Evolutionary conservation across 1,140 invertebrate genomes (phyloP).

Genomic region (Ectropis grisescens): DNA sequence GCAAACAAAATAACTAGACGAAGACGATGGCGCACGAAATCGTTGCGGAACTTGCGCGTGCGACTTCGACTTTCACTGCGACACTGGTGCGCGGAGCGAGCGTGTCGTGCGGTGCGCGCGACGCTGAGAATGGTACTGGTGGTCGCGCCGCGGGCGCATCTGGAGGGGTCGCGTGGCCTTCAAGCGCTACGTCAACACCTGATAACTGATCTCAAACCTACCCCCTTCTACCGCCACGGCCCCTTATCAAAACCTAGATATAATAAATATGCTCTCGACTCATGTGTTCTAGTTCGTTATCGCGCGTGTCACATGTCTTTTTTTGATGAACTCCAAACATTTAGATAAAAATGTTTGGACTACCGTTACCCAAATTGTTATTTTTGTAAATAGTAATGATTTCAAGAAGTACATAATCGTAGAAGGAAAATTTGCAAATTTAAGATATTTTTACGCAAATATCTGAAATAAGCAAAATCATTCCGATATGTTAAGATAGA

Average conservation of each 20-base stretch:
- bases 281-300: conserved; percentile 11
- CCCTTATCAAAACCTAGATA: neutral
- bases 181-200: conserved; percentile 20
- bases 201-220: conserved; percentile 31
- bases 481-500: too few species aligned
- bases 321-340: conserved; percentile 2
- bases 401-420: too few species aligned
- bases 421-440: too few species aligned
- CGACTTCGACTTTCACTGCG: conserved; percentile 50
- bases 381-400: too few species aligned
- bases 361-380: too few species aligned
- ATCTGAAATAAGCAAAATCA: too few species aligned
- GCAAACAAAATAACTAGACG: conserved; percentile 62
- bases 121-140: conserved; percentile 45
- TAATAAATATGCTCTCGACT: conserved; percentile 1
- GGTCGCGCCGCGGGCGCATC: conserved; percentile 9
- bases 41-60: conserved; percentile 53
- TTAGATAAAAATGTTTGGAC: too few species aligned
- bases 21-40: conserved; percentile 54
- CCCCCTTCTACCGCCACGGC: conserved; percentile 16
- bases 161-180: conserved; percentile 23
- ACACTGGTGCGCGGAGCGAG: conserved; percentile 26
- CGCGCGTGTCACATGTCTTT: conserved; percentile 4
- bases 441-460: too few species aligned
- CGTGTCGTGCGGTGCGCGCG: conserved; percentile 43